Conservation (phyloP, 2,888 invertebrate genomes). For the Euphydryas editha region DNA sequence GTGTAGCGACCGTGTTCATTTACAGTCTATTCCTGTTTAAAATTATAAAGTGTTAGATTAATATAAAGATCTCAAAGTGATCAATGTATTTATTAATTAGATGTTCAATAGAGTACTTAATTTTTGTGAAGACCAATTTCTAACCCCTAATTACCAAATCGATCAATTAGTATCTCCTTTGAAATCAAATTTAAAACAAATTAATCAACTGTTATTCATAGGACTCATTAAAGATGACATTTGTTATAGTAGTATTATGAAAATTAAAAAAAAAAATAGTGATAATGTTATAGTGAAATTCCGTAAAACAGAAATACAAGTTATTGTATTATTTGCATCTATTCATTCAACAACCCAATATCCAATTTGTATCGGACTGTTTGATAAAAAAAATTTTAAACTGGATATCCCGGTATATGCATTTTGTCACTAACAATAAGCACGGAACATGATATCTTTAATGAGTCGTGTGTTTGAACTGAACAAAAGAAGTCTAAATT, state of each 20-base stretch:
- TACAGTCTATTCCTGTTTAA: constrained; percentile 64
- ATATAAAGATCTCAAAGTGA: constrained; percentile 80
- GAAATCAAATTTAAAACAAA: neutral
- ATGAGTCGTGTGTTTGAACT: neutral
- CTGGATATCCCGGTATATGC: too few relatives aligned
- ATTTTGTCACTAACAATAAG: too few relatives aligned
- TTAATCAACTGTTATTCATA: neutral
- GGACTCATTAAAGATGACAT: neutral
- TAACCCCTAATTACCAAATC: constrained; percentile 1
- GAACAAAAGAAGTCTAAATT: too few relatives aligned
- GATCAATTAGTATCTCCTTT: neutral
- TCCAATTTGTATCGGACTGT: too few relatives aligned
- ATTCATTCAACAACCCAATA: too few relatives aligned
- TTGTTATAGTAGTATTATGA: neutral
- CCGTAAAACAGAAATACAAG: too few relatives aligned
- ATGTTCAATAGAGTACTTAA: constrained; percentile 80
- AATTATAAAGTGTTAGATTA: constrained; percentile 74
- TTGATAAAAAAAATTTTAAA: too few relatives aligned
- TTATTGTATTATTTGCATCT: too few relatives aligned
- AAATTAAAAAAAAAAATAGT: too few relatives aligned
- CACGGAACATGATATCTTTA: neutral
- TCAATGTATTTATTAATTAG: constrained; percentile 81
- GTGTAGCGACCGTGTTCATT: constrained; percentile 74
- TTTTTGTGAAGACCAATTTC: constrained; percentile 17
- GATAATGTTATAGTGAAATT: too few relatives aligned